Base-by-base conservation (phyloP, 2,797 vertebrate genomes). In the Aeoliscus strigatus region DNA sequence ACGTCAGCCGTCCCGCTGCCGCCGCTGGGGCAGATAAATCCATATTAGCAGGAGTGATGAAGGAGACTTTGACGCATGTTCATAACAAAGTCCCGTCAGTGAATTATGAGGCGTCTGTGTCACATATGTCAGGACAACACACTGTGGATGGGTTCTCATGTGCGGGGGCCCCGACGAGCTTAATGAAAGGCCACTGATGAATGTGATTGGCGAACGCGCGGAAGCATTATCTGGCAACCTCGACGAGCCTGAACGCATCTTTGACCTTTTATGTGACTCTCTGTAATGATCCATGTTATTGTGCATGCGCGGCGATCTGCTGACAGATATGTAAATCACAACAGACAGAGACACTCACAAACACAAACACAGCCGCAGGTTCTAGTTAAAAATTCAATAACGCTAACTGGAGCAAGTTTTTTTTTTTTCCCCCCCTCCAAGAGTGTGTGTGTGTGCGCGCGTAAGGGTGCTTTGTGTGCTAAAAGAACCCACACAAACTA, bases 1-100 rank as follows among this genome's bases (percentile, higher is more conserved):
- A 83, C 81, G 59, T 87, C 86, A 85, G 73, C 53, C 59, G 26
- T 57, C 63, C 82, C 77, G 70, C 73, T 73, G 70, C 72, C 70
- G 75, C 79, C 76, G 63, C 76, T 26, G 41, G 58, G 55, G 42
- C 68, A 79, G 74, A 88, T 84, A 88, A 83, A 89, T 89, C 85
- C 85, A 86, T 82, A 89, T 89, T 86, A 86, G 81, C 59, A 30
- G 71, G 55, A 65, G 69, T 77, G 71, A 84, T 66, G 77, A 80
- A 83, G 79, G 77, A 70, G 73, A 75, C 75, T 74, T 70, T 80
- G 80, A 86, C 81, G 77, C 61, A 69, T 68, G 67, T 66, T 68
- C 53, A 59, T 61, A 79, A 66, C 38, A 3, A 65, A 66, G 62
- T 62, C 42, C 26, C 54, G 18, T 48, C 59, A 15, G 21, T 82